Evolutionary conservation across 2,888 invertebrate species (phyloP).

Genomic region (Idaea dimidiata): DNA sequence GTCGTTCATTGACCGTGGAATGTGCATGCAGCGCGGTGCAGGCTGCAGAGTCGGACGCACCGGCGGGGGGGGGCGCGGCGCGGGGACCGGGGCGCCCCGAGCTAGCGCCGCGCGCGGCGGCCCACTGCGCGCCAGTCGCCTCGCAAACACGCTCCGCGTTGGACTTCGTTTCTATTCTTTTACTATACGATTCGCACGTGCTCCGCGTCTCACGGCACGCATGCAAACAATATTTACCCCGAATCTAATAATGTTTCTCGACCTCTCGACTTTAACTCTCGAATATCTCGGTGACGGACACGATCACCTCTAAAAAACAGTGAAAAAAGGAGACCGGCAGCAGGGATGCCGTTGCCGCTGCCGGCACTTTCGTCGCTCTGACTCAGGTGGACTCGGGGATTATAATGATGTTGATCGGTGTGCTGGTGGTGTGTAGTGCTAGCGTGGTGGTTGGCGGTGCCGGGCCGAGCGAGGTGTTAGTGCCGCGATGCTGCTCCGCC

Average conservation of each 20-base stretch:
- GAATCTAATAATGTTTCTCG: not conserved
- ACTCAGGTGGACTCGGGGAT: conserved; percentile 31
- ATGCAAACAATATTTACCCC: too few species aligned
- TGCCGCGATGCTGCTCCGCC: conserved; percentile 56
- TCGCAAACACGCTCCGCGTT: conserved; percentile 31
- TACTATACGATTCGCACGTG: conserved; percentile 48
- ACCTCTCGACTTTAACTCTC: too few species aligned
- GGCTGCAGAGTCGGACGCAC: conserved; percentile 5
- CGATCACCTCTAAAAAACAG: too few species aligned
- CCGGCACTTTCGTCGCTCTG: not conserved
- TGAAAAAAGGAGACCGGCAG: too few species aligned
- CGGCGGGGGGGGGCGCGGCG: conserved; percentile 9
- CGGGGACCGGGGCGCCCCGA: too few species aligned
- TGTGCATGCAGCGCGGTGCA: conserved; percentile 8
- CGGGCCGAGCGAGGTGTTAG: conserved; percentile 50
- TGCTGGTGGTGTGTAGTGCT: conserved; percentile 33
- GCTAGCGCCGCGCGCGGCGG: too few species aligned
- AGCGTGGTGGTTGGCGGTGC: conserved; percentile 32
- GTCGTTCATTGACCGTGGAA: conserved; percentile 5
- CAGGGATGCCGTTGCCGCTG: too few species aligned
- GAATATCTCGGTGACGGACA: too few species aligned
- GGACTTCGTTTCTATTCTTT: conserved; percentile 38
- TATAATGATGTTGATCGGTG: conserved; percentile 35
- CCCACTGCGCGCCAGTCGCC: conserved; percentile 33
- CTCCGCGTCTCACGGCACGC: conserved; percentile 17